A percentile compares a stretch with the other conserved stretches of the same genome.
Evolutionary conservation across 2,797 vertebrate species (phyloP).

Genomic region (Gobionotothen gibberifrons): DNA sequence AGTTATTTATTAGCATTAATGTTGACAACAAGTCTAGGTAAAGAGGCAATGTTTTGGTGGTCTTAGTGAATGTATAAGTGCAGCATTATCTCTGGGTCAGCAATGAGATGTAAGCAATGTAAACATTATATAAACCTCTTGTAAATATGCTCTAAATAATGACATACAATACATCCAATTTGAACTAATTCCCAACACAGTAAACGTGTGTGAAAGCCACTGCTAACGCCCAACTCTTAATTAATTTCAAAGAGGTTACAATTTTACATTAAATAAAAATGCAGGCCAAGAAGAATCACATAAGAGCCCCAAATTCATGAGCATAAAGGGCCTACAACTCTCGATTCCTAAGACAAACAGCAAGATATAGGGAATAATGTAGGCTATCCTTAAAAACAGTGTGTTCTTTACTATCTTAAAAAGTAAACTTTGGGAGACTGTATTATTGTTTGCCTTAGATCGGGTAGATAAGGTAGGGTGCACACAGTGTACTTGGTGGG

Average conservation of each 20-base stretch:
- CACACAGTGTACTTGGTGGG: slow-evolving; percentile 58
- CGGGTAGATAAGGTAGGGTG: slow-evolving; percentile 55
- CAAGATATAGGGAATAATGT: not conserved
- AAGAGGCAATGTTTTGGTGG: too few species aligned
- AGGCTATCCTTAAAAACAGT: slow-evolving; percentile 6
- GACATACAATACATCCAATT: too few species aligned
- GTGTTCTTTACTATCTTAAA: slow-evolving; percentile 36
- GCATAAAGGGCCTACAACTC: not conserved
- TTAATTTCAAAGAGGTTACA: not conserved
- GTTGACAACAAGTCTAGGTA: too few species aligned
- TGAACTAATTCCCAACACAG: too few species aligned
- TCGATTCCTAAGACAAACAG: too few species aligned
- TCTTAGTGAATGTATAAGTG: too few species aligned
- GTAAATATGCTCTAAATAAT: too few species aligned
- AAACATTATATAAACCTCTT: too few species aligned
- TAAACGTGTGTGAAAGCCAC: not conserved
- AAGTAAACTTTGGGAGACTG: slow-evolving; percentile 61
- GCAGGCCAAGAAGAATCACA: not conserved
- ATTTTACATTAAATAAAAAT: not conserved
- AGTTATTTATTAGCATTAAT: too few species aligned
- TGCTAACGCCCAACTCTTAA: not conserved
- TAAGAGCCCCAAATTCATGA: not conserved
- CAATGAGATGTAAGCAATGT: too few species aligned
- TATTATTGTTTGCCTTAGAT: slow-evolving; percentile 74
- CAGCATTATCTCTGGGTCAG: too few species aligned